Percentiles rank a stretch among this genome's conserved stretches.
Conservation (phyloP, 2,113 vertebrate genomes). For the Panurus biarmicus region DNA sequence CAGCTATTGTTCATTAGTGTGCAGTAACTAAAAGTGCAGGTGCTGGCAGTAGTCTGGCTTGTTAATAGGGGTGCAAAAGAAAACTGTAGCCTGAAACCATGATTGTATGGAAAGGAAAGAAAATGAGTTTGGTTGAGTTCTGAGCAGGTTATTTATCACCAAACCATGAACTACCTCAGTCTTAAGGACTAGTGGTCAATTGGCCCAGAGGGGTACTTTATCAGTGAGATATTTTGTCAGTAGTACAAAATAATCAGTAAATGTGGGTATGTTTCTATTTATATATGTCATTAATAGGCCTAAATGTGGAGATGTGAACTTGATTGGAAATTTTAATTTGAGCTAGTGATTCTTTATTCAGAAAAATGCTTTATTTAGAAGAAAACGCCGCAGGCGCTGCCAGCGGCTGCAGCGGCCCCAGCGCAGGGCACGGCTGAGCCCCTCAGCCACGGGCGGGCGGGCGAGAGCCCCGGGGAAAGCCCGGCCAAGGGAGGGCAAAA, state of each 20-base stretch:
- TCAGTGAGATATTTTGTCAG: neutral
- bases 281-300: neutral
- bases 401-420: neutral
- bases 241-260: neutral
- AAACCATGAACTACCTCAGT: neutral
- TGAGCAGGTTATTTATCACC: neutral
- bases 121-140: neutral
- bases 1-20: neutral
- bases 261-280: neutral
- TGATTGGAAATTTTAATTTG: neutral
- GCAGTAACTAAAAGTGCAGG: neutral
- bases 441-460: neutral
- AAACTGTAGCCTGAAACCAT: neutral
- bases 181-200: neutral
- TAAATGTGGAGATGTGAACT: neutral
- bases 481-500: neutral
- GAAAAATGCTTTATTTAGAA: neutral
- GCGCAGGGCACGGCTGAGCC: neutral
- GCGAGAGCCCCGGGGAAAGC: neutral
- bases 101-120: neutral
- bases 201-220: neutral
- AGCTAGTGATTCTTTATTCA: neutral
- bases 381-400: neutral
- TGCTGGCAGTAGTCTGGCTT: accelerated
- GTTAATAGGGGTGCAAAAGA: neutral